Base-by-base conservation (phyloP, 2,888 invertebrate species). In the Drosophila leonis region DNA sequence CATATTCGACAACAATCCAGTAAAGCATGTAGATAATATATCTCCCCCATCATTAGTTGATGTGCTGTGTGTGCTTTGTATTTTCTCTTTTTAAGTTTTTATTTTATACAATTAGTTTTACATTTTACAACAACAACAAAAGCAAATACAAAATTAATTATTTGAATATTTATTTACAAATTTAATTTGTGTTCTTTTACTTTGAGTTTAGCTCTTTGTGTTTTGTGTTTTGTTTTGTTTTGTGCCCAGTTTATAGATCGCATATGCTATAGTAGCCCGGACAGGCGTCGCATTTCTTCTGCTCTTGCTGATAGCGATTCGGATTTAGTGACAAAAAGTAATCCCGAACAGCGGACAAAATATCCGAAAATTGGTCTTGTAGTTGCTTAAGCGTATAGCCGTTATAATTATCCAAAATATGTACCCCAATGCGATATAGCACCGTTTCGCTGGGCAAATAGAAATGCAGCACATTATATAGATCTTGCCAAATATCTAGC, bases 381-480 rank as follows among this genome's bases (percentile, higher is more conserved):
- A 91, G 33, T n/a, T 41, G 20, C 4, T 37, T 20, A 10, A 13
- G 3, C 1, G 31, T 18, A 6, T 29, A 7, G 0, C 18, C 0
- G 0, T 7, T 0, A 24, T 66, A 88, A 0, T 78, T 61, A 0
- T 62, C 15, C 46, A 81, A 13, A 29, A 89, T 70, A 1, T 59
- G 24, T 20, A 24, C 35, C 9, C 87, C 29, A 4, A 91, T 82
- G 20, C 63, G 65, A 56, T 68, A 87, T 4, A 92, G 65, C 37
- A 91, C 77, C 9, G 81, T 79, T 67, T 91, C 91, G 2, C 83
- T 46, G 20, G 37, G 0, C 37, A 91, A 82, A 44, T 44, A 82
- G 27, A 80, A 65, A 33, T 51, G 46, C 9, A 90, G 57, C 37
- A 46, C n/a, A 3, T 24, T 8, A 7, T 70, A 46, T 6, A 90